Evolutionary conservation across 2,797 vertebrate genomes (phyloP).

Genomic region (Phylloscopus collybita): DNA sequence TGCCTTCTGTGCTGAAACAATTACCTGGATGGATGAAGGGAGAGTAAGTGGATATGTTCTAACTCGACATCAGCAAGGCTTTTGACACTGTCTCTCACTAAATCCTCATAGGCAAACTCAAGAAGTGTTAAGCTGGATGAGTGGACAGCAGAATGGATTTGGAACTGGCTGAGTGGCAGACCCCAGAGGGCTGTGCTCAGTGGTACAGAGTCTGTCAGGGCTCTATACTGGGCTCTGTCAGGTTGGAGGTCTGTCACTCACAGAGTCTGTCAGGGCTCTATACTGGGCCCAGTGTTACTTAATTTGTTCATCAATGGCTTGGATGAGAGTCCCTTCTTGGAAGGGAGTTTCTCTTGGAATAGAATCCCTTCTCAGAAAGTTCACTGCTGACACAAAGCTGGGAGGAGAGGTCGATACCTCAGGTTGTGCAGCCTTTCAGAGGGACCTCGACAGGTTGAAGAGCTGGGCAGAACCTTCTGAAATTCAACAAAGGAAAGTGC

Average conservation of each 20-base stretch:
- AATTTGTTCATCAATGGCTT: background rate
- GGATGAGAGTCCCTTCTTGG: background rate
- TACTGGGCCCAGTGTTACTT: background rate
- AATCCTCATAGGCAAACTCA: background rate
- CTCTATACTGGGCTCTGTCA: background rate
- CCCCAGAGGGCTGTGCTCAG: background rate
- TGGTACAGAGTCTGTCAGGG: background rate
- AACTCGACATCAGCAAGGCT: background rate
- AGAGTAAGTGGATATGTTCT: too few species aligned
- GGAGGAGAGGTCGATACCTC: accelerated
- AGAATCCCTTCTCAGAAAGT: background rate
- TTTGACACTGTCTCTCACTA: background rate
- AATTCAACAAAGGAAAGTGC: background rate
- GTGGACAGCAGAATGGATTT: background rate
- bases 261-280: too few species aligned
- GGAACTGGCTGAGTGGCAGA: background rate
- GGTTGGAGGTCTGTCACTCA: too few species aligned
- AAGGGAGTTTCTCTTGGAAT: too few species aligned
- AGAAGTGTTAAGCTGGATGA: background rate
- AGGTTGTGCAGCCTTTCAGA: background rate
- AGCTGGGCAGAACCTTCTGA: background rate
- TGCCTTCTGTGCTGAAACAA: background rate
- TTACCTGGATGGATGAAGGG: background rate
- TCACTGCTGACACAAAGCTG: background rate
- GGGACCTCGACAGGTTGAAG: background rate